Base-by-base conservation (phyloP, 2,888 invertebrate species). In the Mactromeris polynyma region DNA sequence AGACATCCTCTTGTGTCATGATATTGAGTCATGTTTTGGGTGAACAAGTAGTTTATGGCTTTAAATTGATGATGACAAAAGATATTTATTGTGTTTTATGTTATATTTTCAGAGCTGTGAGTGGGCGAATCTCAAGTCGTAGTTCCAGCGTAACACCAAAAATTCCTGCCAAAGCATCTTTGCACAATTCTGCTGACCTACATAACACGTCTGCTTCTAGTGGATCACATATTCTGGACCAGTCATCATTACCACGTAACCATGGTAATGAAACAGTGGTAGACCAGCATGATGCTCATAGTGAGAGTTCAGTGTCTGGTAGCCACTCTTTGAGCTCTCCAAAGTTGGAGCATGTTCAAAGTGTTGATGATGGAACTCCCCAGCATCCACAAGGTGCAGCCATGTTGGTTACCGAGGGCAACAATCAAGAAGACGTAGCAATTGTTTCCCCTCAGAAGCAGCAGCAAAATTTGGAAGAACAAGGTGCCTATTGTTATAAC, bases 121-220 rank as follows among this genome's bases (percentile, higher is more conserved):
- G 96, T 93, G 95, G 96, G 82, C 94, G 96, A n/a, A 95, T 96
- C 36, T 96, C 96, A 14, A 95, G 94, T 89, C 94, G 96, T 64
- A 96, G 96, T 87, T 94, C 95, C n/a, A 96, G 96, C 87, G 96
- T 95, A 26, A 96, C 96, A n/a, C 96, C 96, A 33, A 96, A 95
- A 91, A 95, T 95, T 83, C 92, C 94, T 58, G 89, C 94, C 91
- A 95, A 95, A 90, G 94, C 95, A n/a, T 94, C 95, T 78, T 94
- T 96, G 82, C 94, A 96, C 87, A 96, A 96, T 89, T 96, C 96
- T 40, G 94, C 95, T 26, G 95, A 96, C 89, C 93, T 95, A 33
- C 95, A 95, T 86, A 96, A 96, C 92, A 95, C 95, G 83, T 95
- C 95, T 17, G 94, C 96, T 36, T 96, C 96, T 36, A 96, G 96